Percentiles rank a stretch among this genome's conserved stretches.
Conservation (phyloP, 2,113 vertebrate species). For the Morphnarchus princeps region DNA sequence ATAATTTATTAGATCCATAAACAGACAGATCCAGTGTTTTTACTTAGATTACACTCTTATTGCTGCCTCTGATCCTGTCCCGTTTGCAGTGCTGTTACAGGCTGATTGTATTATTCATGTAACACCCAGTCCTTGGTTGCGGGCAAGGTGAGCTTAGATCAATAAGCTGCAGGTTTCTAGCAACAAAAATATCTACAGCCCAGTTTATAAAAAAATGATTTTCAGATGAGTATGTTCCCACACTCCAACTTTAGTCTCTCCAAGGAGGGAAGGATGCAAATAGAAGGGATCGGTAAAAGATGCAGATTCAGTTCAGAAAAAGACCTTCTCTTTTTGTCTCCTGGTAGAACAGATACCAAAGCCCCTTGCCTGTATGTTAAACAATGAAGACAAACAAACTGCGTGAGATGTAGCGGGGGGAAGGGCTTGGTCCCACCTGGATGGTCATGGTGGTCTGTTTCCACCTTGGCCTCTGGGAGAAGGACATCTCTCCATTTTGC, state of each 20-base stretch:
- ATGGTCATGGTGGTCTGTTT: background rate
- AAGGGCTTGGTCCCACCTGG: rapidly evolving
- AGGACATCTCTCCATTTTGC: background rate
- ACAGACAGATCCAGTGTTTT: slow-evolving; percentile 76
- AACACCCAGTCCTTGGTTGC: background rate
- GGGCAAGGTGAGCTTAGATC: background rate
- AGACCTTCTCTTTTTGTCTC: background rate
- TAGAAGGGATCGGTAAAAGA: background rate
- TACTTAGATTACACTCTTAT: slow-evolving; percentile 71
- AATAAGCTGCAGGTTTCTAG: background rate
- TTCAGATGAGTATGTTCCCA: background rate
- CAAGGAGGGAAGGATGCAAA: background rate
- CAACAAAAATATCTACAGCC: background rate
- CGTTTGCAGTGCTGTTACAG: slow-evolving; percentile 27
- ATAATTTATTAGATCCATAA: slow-evolving; percentile 83
- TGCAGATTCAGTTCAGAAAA: background rate
- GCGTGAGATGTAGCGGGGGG: rapidly evolving
- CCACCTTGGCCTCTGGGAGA: background rate
- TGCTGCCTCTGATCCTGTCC: slow-evolving; percentile 64
- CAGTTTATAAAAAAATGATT: background rate
- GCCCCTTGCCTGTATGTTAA: background rate
- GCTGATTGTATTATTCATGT: slow-evolving; percentile 60
- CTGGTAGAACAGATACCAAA: background rate
- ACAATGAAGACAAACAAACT: background rate
- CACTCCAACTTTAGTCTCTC: background rate